phyloP scores from a whole-genome alignment of 53 echinoderm and acorn worm species.

The Echinarachnius parma region DNA sequence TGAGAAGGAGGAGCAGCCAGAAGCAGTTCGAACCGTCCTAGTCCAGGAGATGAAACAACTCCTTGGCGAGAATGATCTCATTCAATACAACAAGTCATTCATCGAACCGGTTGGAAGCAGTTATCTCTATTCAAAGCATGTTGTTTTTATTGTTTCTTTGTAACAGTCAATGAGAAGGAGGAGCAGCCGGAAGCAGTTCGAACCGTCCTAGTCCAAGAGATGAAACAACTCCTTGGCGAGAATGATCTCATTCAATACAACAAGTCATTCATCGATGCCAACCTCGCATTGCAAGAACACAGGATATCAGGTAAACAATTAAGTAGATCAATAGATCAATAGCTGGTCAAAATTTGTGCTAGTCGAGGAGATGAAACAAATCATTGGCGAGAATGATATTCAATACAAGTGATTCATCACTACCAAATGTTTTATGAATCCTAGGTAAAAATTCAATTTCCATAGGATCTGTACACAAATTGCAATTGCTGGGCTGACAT shows the following conservation, averaged over 20 bases:
- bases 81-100: constrained; percentile 77
- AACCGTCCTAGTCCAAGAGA: constrained; percentile 66
- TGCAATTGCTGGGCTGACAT: too few relatives aligned
- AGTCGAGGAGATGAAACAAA: too few relatives aligned
- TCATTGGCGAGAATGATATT: too few relatives aligned
- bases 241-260: constrained; percentile 74
- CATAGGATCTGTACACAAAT: too few relatives aligned
- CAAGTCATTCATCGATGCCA: constrained; percentile 59
- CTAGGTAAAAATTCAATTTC: too few relatives aligned
- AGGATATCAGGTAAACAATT: constrained; percentile 71
- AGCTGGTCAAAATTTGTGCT: too few relatives aligned
- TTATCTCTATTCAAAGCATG: too few relatives aligned
- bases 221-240: constrained; percentile 59
- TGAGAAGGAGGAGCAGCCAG: too few relatives aligned
- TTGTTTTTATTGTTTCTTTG: background rate
- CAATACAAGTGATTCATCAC: too few relatives aligned
- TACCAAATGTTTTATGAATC: too few relatives aligned
- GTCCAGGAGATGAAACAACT: constrained; percentile 60
- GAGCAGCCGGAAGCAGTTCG: constrained; percentile 57
- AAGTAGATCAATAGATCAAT: too few relatives aligned
- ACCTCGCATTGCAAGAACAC: constrained; percentile 53
- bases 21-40: constrained; percentile 75
- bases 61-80: constrained; percentile 59
- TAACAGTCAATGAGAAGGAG: constrained; percentile 36
- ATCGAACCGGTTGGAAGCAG: too few relatives aligned